A percentile compares a stretch with the other conserved stretches of the same genome.
Conservation (phyloP, 2,888 invertebrate species). For the Pollenia angustigena region DNA sequence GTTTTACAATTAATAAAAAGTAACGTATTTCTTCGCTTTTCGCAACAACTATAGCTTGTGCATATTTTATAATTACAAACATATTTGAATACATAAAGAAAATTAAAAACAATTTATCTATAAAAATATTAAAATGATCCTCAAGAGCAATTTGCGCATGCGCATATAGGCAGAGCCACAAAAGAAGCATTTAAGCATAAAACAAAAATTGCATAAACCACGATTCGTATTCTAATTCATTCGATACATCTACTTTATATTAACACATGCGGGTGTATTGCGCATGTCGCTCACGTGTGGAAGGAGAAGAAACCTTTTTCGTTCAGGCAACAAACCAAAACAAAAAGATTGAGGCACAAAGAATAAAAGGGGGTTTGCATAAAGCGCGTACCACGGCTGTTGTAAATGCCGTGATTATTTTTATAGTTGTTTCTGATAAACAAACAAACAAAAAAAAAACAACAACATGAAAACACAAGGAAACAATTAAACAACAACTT, state of each 20-base stretch:
- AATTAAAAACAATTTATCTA: neutral
- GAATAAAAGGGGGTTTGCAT: constrained; percentile 3
- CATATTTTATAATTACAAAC: constrained; percentile 28
- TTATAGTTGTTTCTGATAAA: constrained; percentile 30
- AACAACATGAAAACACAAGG: constrained; percentile 31
- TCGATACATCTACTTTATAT: neutral
- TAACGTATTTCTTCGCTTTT: constrained; percentile 49
- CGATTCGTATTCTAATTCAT: constrained; percentile 7
- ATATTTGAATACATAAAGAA: neutral
- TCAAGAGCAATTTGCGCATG: constrained; percentile 30
- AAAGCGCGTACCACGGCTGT: constrained; percentile 11
- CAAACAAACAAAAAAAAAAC: neutral
- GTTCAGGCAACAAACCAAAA: neutral
- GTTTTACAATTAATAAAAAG: constrained; percentile 63
- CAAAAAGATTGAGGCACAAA: neutral
- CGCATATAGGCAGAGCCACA: neutral
- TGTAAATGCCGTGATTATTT: constrained; percentile 3
- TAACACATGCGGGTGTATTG: constrained; percentile 47
- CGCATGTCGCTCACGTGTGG: constrained; percentile 59
- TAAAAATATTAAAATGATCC: neutral
- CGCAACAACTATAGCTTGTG: neutral
- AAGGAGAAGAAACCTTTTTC: constrained; percentile 11
- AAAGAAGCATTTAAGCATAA: constrained; percentile 27
- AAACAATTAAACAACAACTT: constrained; percentile 41
- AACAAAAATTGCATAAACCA: constrained; percentile 32